phyloP scores from a whole-genome alignment of 2,113 vertebrate species.

The Shinisaurus crocodilurus region DNA sequence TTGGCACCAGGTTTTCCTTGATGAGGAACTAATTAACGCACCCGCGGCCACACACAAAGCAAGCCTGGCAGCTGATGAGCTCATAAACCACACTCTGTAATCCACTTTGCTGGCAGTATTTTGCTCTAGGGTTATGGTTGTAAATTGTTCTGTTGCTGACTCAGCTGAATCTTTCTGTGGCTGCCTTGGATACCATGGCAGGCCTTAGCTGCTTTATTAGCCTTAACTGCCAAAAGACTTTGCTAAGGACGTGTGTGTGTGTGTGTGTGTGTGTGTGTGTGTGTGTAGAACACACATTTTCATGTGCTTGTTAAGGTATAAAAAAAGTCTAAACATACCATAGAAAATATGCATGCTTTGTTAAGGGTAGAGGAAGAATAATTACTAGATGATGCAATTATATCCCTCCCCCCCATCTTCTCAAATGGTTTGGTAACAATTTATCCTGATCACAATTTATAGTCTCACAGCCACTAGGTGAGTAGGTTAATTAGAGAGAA shows the following conservation, averaged over 20 bases:
- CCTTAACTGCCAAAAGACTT: constrained; percentile 38
- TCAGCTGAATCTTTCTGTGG: constrained; percentile 44
- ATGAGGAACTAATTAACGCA: constrained; percentile 39
- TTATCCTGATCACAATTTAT: neutral
- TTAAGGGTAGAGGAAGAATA: neutral
- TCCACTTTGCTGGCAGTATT: constrained; percentile 56
- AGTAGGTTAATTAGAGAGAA: neutral
- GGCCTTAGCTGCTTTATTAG: constrained; percentile 39
- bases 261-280: neutral
- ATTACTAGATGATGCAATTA: neutral
- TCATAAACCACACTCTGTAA: constrained; percentile 56
- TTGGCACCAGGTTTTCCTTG: constrained; percentile 31
- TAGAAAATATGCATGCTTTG: neutral
- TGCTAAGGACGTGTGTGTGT: constrained; percentile 16
- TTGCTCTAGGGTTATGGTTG: constrained; percentile 25
- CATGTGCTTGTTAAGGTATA: neutral
- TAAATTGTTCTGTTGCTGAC: constrained; percentile 36
- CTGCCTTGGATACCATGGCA: constrained; percentile 31
- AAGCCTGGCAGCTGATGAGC: constrained; percentile 52
- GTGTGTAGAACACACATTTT: neutral
- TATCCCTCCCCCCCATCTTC: too few relatives aligned
- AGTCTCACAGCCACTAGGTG: neutral
- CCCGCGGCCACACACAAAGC: constrained; percentile 63
- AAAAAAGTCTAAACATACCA: neutral
- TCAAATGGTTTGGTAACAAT: neutral